Evolutionary conservation across 1,140 invertebrate species (phyloP), one percentile per base, ranked within the genome.

Genomic region (Aphidius ervi): DNA sequence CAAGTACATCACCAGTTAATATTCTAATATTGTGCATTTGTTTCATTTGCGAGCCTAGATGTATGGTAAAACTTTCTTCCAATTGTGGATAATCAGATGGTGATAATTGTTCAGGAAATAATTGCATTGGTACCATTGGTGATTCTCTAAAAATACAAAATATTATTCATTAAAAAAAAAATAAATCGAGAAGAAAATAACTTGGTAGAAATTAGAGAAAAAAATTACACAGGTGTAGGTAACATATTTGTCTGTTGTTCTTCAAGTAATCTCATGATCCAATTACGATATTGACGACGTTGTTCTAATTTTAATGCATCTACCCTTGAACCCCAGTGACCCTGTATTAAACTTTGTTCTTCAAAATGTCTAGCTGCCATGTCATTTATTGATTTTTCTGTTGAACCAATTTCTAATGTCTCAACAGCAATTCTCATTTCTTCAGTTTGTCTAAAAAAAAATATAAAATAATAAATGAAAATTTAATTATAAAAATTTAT

Each of bases 21-120:
- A 99, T 88, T 55, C 96, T 83, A 65, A 98, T 89, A 80, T 99
- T 99, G 78, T 99, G 95, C 83, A 95, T 98, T 72, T 97, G 94
- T 81, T 99, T 99, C 79, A 99, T 86, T 81, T 99, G 97, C 4
- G 95, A 94, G 61, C 96, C 96, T 59, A 98, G 82, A 82, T 98
- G 94, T 69, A 98, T 97, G 10, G 95, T 98, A 74, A 98, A 98
- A 81, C 95, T 97, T 82, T 98, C 95, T 80, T 97, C 94, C 20
- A 79, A 64, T 39, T 78, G 70, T 10, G 77, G 75, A 61, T 70
- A 71, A 52, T 78, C 60, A 50, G 70, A 70, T 48, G 62, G 70
- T 37, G 74, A 65, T n/a, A 73, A 67, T 5, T 57, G 64, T 40
- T 65, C 66, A 47, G 71, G 68, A 46, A 74, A 63, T 0, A 70